A percentile compares a stretch with the other conserved stretches of the same genome.
phyloP scores from a whole-genome alignment of 1,140 invertebrate genomes.

The Drosophila nigrodunni region DNA sequence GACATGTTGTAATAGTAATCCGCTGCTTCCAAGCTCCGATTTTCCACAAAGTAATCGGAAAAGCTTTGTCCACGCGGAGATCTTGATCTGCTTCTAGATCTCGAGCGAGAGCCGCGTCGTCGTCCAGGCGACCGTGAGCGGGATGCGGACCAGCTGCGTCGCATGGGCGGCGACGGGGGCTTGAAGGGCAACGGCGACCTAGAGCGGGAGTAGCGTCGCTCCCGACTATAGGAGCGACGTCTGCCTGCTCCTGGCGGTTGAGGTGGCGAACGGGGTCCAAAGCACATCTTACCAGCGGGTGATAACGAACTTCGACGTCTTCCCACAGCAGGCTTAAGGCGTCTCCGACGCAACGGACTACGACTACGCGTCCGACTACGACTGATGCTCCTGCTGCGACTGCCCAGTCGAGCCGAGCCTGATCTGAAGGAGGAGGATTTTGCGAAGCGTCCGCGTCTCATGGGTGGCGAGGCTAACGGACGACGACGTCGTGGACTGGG shows the following conservation, averaged over 20 bases:
- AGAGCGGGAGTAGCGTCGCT: conserved; percentile 68
- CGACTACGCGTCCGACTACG: conserved; percentile 67
- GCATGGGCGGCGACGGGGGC: conserved; percentile 80
- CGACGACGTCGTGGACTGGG: conserved; percentile 64
- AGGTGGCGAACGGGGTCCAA: conserved; percentile 67
- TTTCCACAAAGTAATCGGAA: conserved; percentile 63
- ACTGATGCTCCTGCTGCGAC: conserved; percentile 54
- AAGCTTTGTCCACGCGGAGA: conserved; percentile 30
- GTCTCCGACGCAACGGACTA: conserved; percentile 50
- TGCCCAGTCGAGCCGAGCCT: conserved; percentile 4
- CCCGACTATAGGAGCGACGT: conserved; percentile 61
- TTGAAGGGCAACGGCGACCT: conserved; percentile 78
- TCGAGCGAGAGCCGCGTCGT: conserved; percentile 29
- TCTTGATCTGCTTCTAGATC: conserved; percentile 30
- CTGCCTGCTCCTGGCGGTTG: conserved; percentile 14
- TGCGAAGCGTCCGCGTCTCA: conserved; percentile 26
- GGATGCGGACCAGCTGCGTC: conserved; percentile 60
- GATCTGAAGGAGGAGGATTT: neutral
- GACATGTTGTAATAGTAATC: conserved; percentile 75
- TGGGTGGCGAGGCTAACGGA: conserved; percentile 40
- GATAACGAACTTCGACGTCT: conserved; percentile 53
- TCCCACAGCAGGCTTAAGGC: conserved; percentile 9
- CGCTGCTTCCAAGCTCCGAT: conserved; percentile 53
- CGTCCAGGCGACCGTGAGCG: conserved; percentile 47
- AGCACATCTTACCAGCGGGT: conserved; percentile 38